A percentile compares a stretch with the other conserved stretches of the same genome.
These are phyloP conservation scores for Isurus oxyrinchus DNA, from an alignment of 2,113 vertebrate genomes.

Conservation along the genomic window DNA sequence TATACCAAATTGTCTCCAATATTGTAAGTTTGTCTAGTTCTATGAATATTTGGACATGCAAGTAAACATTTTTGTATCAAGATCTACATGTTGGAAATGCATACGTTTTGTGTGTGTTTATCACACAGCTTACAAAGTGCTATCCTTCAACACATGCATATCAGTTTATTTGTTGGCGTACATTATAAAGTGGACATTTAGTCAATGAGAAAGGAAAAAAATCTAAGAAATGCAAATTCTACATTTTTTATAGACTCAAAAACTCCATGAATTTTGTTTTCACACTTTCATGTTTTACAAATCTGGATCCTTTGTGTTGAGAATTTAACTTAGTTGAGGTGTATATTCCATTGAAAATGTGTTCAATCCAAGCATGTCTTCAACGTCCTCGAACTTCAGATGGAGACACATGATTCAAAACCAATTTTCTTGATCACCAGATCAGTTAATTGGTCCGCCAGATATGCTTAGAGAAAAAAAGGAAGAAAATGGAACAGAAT, in stretches of 20 bases:
- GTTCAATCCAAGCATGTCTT: neutral
- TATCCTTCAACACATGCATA: neutral
- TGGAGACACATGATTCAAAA: neutral
- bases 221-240: neutral
- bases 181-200: neutral
- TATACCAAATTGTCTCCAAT: neutral
- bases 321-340: neutral
- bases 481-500: neutral
- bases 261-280: neutral
- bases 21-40: neutral
- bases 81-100: neutral
- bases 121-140: neutral
- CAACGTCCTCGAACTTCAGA: conserved; percentile 16
- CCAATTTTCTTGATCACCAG: neutral
- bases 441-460: neutral
- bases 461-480: neutral
- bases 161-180: neutral
- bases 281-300: neutral
- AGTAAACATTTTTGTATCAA: neutral
- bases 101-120: neutral
- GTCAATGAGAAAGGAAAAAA: neutral
- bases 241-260: neutral
- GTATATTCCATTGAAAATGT: conserved; percentile 10
- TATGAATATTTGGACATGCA: neutral
- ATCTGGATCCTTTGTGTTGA: neutral